Evolutionary conservation across 2,888 invertebrate species (phyloP).

Genomic region (Lasioglossum marginatum): DNA sequence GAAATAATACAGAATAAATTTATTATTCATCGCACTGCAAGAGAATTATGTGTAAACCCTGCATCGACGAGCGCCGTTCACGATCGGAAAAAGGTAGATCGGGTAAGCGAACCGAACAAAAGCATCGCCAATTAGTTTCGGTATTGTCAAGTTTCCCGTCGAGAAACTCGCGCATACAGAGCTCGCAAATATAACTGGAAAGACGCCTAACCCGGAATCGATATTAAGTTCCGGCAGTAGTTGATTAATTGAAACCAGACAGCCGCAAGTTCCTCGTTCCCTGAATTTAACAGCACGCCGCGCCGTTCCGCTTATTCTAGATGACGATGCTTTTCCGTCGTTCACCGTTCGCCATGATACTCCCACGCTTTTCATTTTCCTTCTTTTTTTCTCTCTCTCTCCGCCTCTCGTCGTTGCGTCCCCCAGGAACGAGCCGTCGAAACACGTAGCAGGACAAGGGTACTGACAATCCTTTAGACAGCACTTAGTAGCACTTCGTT

Average conservation of each 20-base stretch:
- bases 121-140: constrained; percentile 38
- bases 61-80: constrained; percentile 8
- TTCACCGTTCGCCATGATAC: not conserved
- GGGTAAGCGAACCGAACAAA: constrained; percentile 16
- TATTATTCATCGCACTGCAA: not conserved
- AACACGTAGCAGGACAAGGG: constrained; percentile 58
- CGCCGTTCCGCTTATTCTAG: constrained; percentile 44
- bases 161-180: constrained; percentile 9
- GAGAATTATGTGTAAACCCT: constrained; percentile 5
- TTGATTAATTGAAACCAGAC: constrained; percentile 50
- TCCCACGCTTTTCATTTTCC: constrained; percentile 16
- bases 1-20: constrained; percentile 8
- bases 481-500: constrained; percentile 75
- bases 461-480: constrained; percentile 79
- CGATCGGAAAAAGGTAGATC: not conserved
- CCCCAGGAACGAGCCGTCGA: constrained; percentile 52
- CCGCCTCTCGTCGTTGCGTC: constrained; percentile 65
- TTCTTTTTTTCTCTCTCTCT: constrained; percentile 51
- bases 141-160: constrained; percentile 16
- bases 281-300: not conserved
- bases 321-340: constrained; percentile 54
- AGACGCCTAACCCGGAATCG: constrained; percentile 32
- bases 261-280: constrained; percentile 40
- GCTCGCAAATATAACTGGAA: constrained; percentile 11
- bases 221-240: constrained; percentile 24